Conservation (phyloP, 1,140 invertebrate species). For the Lucilia sericata region DNA sequence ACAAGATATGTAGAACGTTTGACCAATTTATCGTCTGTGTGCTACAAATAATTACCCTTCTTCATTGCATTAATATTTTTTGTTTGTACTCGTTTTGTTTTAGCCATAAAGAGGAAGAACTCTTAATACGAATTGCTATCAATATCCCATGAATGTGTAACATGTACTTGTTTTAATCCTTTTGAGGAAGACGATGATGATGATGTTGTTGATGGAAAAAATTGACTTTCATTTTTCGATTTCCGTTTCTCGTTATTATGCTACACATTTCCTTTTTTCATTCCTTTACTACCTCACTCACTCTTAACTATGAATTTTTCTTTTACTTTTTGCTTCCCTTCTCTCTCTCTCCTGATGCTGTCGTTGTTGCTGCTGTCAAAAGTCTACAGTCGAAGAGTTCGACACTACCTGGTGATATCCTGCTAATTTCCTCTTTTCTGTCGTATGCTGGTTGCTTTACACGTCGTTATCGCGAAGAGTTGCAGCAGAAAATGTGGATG, state of each 20-base stretch:
- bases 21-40: constrained; percentile 19
- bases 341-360: constrained; percentile 45
- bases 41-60: constrained; percentile 18
- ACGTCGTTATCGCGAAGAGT: constrained; percentile 83
- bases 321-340: not conserved
- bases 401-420: constrained; percentile 90
- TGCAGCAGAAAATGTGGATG: constrained; percentile 84
- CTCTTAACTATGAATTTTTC: not conserved
- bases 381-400: constrained; percentile 73
- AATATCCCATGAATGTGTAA: constrained; percentile 28
- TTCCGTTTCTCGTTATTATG: constrained; percentile 52
- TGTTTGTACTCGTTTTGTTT: not conserved
- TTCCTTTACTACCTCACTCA: not conserved
- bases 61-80: not conserved
- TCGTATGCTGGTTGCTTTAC: constrained; percentile 97
- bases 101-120: not conserved
- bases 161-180: constrained; percentile 23
- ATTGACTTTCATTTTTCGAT: constrained; percentile 58
- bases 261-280: constrained; percentile 19
- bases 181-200: not conserved
- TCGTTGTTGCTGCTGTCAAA: constrained; percentile 55
- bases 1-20: not conserved
- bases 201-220: not conserved
- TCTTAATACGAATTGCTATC: not conserved
- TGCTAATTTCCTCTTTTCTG: constrained; percentile 92